A percentile compares a stretch with the other conserved stretches of the same genome.
Conservation (phyloP, 1,140 invertebrate genomes). For the Temnothorax curvispinosus region DNA sequence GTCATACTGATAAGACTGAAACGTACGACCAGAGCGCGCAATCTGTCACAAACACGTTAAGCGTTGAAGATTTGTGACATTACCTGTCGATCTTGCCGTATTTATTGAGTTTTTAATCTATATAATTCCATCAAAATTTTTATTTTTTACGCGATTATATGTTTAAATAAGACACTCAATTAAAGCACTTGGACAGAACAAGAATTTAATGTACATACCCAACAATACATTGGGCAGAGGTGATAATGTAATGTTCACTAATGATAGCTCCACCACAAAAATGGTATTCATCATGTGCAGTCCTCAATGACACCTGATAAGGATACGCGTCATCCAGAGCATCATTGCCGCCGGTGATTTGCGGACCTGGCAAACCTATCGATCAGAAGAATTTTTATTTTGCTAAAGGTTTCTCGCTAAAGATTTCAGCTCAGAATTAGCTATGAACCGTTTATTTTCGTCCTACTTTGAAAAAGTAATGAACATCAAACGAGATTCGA, state of each 20-base stretch:
- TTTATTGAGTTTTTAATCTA: neutral
- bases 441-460: neutral
- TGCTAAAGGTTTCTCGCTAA: neutral
- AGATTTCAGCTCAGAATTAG: neutral
- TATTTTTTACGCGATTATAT: neutral
- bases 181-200: neutral
- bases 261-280: constrained; percentile 87
- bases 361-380: neutral
- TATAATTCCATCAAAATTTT: neutral
- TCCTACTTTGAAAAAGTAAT: neutral
- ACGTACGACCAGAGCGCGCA: neutral
- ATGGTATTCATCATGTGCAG: constrained; percentile 61
- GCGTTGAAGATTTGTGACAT: neutral
- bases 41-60: neutral
- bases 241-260: constrained; percentile 81
- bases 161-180: neutral
- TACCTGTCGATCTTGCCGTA: neutral
- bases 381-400: constrained; percentile 16
- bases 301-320: constrained; percentile 83
- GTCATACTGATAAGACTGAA: neutral
- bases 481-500: neutral
- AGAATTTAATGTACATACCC: constrained; percentile 7
- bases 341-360: constrained; percentile 69
- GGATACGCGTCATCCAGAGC: constrained; percentile 80
- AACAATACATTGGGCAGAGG: neutral